phyloP scores from a whole-genome alignment of 1,140 invertebrate species.

The Caenorhabditis tropicalis region DNA sequence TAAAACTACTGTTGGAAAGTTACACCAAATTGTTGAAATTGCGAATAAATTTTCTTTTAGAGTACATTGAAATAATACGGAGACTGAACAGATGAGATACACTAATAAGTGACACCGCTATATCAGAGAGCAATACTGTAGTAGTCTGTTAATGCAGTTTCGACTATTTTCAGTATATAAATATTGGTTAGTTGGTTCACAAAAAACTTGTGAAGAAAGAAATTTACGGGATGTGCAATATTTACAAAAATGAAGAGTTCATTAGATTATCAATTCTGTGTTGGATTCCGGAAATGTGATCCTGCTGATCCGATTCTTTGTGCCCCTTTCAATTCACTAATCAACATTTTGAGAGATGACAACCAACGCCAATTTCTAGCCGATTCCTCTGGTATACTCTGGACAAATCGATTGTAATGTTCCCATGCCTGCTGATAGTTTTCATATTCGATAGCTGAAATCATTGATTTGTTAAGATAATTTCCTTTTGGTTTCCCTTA shows the following conservation, averaged over 20 bases:
- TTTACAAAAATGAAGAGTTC: background rate
- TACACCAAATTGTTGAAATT: too few relatives aligned
- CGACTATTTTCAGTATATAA: too few relatives aligned
- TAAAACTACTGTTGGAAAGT: too few relatives aligned
- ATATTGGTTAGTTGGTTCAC: too few relatives aligned
- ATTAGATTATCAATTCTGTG: background rate
- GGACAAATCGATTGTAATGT: background rate
- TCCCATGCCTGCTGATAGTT: slow-evolving; percentile 7
- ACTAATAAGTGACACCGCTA: too few relatives aligned
- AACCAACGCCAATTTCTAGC: background rate
- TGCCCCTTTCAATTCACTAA: background rate
- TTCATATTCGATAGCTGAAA: slow-evolving; percentile 22
- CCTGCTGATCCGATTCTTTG: background rate
- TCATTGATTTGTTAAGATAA: background rate
- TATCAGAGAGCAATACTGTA: too few relatives aligned
- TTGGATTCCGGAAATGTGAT: background rate
- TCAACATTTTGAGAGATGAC: slow-evolving; percentile 3
- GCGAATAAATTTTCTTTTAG: too few relatives aligned
- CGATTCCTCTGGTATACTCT: background rate
- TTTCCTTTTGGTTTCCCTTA: background rate
- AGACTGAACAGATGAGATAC: too few relatives aligned
- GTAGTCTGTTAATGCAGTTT: too few relatives aligned
- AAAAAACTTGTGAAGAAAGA: background rate
- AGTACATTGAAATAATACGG: too few relatives aligned
- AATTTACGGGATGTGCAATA: background rate